These are phyloP conservation scores for Menidia beryllina DNA, from an alignment of 2,113 vertebrate genomes.

Conservation along the genomic window DNA sequence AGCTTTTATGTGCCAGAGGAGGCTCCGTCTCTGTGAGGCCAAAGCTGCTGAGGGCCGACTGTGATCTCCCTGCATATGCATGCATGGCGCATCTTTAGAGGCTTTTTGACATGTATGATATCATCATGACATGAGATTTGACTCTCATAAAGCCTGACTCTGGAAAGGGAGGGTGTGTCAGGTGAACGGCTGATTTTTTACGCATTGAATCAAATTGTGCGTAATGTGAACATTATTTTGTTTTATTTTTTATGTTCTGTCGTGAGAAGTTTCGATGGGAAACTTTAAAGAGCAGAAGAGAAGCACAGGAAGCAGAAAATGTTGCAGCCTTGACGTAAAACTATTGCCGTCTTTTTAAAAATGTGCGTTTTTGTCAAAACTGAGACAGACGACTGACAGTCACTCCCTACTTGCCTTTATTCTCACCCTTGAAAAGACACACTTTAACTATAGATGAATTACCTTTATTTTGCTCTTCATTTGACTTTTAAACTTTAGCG, in stretches of 20 bases:
- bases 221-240: conserved; percentile 8
- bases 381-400: conserved; percentile 2
- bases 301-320: background rate
- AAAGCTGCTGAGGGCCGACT: conserved; percentile 55
- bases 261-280: conserved; percentile 1
- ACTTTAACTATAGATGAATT: conserved; percentile 31
- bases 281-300: background rate
- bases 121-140: conserved; percentile 70
- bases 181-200: conserved; percentile 40
- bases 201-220: conserved; percentile 21
- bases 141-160: conserved; percentile 66
- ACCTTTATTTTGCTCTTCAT: conserved; percentile 61
- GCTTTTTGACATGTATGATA: conserved; percentile 69
- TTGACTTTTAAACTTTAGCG: conserved; percentile 77
- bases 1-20: conserved; percentile 67
- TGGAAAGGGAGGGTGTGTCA: conserved; percentile 54
- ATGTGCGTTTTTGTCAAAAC: conserved; percentile 1
- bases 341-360: background rate
- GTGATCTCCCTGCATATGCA: conserved; percentile 80
- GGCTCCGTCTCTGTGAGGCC: conserved; percentile 58
- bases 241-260: background rate
- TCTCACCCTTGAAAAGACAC: conserved; percentile 41
- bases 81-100: conserved; percentile 74
- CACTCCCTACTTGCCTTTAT: background rate
- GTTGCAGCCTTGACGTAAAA: background rate